A percentile compares a stretch with the other conserved stretches of the same genome.
Conservation (phyloP, 2,797 vertebrate genomes). For the Rhinichthys osculus region DNA sequence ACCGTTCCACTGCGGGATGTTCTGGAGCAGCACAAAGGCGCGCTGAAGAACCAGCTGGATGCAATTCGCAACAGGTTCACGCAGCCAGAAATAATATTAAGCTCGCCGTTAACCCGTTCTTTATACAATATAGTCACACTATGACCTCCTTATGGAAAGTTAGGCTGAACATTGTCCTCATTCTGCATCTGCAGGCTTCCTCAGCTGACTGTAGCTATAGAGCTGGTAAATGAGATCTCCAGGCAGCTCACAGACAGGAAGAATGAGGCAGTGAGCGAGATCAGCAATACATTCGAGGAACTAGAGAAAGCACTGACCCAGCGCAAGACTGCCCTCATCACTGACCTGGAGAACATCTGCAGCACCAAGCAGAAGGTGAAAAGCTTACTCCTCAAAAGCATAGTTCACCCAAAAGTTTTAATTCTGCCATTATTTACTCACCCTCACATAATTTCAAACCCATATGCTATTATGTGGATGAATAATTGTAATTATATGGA, state of each 20-base stretch:
- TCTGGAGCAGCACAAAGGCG: conserved; percentile 92
- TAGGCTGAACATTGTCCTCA: neutral
- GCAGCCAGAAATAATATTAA: neutral
- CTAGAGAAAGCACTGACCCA: conserved; percentile 88
- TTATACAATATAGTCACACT: neutral
- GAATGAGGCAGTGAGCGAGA: conserved; percentile 86
- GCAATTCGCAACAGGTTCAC: conserved; percentile 86
- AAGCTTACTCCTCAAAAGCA: neutral
- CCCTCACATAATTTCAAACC: neutral
- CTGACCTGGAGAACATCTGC: conserved; percentile 89
- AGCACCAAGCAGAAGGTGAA: conserved; percentile 84
- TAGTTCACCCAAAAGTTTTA: too few relatives aligned
- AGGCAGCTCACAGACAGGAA: conserved; percentile 88
- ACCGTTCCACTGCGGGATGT: conserved; percentile 91
- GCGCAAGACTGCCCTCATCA: conserved; percentile 87
- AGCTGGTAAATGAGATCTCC: conserved; percentile 90
- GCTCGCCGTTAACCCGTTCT: neutral
- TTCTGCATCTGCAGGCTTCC: conserved; percentile 80
- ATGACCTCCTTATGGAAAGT: neutral
- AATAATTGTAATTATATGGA: neutral
- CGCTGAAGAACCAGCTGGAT: conserved; percentile 90
- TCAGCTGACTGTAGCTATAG: conserved; percentile 88
- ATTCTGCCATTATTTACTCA: neutral
- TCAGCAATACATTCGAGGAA: conserved; percentile 90
- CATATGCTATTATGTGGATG: neutral